A percentile compares a stretch with the other conserved stretches of the same genome.
Evolutionary conservation across 2,888 invertebrate species (phyloP).

Genomic region (Girardia tigrina): DNA sequence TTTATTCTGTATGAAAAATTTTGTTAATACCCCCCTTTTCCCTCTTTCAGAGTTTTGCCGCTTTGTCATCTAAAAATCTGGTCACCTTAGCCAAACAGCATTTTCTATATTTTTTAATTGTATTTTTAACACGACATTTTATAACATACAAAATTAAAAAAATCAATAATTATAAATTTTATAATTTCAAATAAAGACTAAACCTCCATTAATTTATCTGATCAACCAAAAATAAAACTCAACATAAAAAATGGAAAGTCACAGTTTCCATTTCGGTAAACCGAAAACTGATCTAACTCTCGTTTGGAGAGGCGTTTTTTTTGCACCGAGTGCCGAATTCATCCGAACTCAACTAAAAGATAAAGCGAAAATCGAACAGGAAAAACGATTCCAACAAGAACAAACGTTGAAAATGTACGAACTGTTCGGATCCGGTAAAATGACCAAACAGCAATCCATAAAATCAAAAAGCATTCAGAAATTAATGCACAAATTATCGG

Average conservation of each 20-base stretch:
- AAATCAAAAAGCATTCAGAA: background rate
- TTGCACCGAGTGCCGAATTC: background rate
- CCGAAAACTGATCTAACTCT: background rate
- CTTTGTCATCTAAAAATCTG: too few relatives aligned
- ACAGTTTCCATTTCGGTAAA: background rate
- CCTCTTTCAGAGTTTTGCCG: too few relatives aligned
- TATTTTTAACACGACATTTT: too few relatives aligned
- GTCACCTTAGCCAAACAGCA: too few relatives aligned
- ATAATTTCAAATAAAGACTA: too few relatives aligned
- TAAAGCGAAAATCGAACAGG: background rate
- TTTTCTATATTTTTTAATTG: too few relatives aligned
- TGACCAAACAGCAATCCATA: background rate
- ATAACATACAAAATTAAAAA: too few relatives aligned
- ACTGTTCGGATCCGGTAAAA: background rate
- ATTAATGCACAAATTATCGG: background rate
- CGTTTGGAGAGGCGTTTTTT: background rate
- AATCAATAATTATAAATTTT: too few relatives aligned
- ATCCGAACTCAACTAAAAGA: background rate
- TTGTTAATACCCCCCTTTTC: too few relatives aligned
- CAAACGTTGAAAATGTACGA: background rate
- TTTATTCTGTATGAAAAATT: too few relatives aligned
- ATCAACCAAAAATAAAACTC: background rate
- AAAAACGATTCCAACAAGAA: background rate
- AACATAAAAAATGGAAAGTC: background rate
- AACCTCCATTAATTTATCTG: too few relatives aligned